Evolutionary conservation across 2,113 vertebrate species (phyloP).

Genomic region (Rhipidura dahli): DNA sequence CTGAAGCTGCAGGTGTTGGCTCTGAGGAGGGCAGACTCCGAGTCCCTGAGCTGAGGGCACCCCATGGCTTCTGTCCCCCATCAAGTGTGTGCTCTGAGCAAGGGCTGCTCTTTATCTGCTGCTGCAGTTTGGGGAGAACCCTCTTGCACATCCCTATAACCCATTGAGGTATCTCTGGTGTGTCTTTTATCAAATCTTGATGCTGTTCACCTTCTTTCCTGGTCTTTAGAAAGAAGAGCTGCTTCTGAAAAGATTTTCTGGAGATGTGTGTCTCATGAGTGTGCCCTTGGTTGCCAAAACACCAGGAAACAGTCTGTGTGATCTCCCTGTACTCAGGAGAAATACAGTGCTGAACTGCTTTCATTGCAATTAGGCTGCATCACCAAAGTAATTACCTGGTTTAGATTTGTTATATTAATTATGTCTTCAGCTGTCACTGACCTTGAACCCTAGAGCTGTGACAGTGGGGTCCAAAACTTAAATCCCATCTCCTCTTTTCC

Average conservation of each 20-base stretch:
- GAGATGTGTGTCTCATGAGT: neutral
- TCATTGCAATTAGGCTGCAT: neutral
- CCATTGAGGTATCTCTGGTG: neutral
- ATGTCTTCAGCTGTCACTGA: neutral
- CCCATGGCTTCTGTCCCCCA: neutral
- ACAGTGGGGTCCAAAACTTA: neutral
- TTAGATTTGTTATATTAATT: neutral
- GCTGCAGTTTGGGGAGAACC: neutral
- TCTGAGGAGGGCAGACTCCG: neutral
- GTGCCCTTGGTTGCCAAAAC: neutral
- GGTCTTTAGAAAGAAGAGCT: neutral
- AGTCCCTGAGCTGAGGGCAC: neutral
- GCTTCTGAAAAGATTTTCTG: neutral
- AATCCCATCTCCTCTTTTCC: neutral
- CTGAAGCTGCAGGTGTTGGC: neutral
- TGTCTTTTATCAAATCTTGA: neutral
- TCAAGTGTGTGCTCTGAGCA: neutral
- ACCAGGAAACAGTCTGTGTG: neutral
- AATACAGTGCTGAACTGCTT: neutral
- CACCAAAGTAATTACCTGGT: neutral
- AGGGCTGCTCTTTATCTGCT: neutral
- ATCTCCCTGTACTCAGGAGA: neutral
- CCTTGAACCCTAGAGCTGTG: neutral
- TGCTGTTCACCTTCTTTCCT: neutral
- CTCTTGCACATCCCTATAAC: neutral